Base-by-base conservation (phyloP, 2,888 invertebrate genomes). In the Netelia melanura region DNA sequence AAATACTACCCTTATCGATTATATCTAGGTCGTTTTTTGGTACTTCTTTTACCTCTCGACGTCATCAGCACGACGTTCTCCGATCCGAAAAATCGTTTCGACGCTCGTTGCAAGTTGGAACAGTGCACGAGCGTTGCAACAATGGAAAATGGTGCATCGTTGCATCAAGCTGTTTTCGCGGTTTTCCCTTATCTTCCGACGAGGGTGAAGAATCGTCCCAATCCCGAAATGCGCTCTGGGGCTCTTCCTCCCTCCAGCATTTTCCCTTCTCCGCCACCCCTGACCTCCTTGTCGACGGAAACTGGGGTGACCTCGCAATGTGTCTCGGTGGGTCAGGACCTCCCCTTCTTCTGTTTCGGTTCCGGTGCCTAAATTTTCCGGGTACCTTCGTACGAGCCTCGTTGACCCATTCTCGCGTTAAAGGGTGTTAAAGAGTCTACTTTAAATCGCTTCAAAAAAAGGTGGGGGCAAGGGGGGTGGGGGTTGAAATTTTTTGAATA, bases 171-270 rank as follows among this genome's bases (percentile, higher is more conserved):
- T 68, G 71, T 84, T 81, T 84, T 75, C 81, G 75, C 76, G 68
- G 85, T 79, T 87, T 84, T 89, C 88, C 87, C 89, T 90, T 89
- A 89, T 89, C 88, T 86, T 82, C 79, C 67, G 43, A 43, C 77
- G 81, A 85, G 78, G 38, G 38, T 89, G 88, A 90, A 89, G 87
- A 90, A 90, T 90, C 87, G 89, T 87, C 84, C 87, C 90, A 89
- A 90, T 90, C 89, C 89, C 83, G 76, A 85, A 85, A 80, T 64
- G 43, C 75, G 70, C 56, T 78, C 68, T 61, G 79, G 68, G 81
- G 85, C 81, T 83, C 75, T 78, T 71, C 70, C 76, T 75, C 68
- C 75, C 48, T 38, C 17, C 58, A 25, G 62, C 21, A 3, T 25
- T 14, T 14, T 3, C 38, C 65, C 43, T 54, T 52, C 65, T 52